Base-by-base conservation (phyloP, 23 tunicate species). In the Clavelina lepadiformis region DNA sequence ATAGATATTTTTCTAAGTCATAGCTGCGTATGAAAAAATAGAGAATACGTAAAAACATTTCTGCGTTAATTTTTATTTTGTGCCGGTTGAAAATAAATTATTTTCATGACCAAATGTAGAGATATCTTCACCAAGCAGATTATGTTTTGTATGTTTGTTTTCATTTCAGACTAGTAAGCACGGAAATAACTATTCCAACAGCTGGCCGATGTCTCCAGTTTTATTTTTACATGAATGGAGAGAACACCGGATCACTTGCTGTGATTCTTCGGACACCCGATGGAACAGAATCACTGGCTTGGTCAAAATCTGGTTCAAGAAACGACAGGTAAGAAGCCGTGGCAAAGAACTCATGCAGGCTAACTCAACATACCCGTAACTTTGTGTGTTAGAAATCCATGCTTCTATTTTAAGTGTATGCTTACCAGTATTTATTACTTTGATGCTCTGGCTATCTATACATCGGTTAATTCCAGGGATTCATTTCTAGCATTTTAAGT, bases 221-320 rank as follows among this genome's bases (percentile, higher is more conserved):
- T 54, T 86, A 76, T 72, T 76, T 69, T 37, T 70, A 82, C 85
- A 86, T 94, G 99, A 65, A 51, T 65, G 99, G 99, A 2, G 89
- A 80, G 33, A 75, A 81, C 53, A 81, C 70, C 19, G 95, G 95
- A 5, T 57, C 77, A 1, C 46, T 94, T 23, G 79, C 72, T 24
- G 91, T 75, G 23, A 63, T 69, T 24, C 52, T 83, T 28, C 28
- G 5, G 7, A 31, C 59, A 2, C 3, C 61, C 1, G 62, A 28
- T 0, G 65, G 68, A 18, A 56, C 30, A 7, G 31, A 3, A 5
- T 33, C 35, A 5, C 61, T 46, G 6, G 74, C 66, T 44, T 82
- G 68, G 65, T 8, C 1, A 5, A 74, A 57, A 38, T 3, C 61
- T 41, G 80, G 80, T 1, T 24, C 37, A 13, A 52, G 61, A 31